Percentiles rank a stretch among this genome's conserved stretches.
phyloP scores from a whole-genome alignment of 2,888 invertebrate genomes.

The Drosophila prostipennis region DNA sequence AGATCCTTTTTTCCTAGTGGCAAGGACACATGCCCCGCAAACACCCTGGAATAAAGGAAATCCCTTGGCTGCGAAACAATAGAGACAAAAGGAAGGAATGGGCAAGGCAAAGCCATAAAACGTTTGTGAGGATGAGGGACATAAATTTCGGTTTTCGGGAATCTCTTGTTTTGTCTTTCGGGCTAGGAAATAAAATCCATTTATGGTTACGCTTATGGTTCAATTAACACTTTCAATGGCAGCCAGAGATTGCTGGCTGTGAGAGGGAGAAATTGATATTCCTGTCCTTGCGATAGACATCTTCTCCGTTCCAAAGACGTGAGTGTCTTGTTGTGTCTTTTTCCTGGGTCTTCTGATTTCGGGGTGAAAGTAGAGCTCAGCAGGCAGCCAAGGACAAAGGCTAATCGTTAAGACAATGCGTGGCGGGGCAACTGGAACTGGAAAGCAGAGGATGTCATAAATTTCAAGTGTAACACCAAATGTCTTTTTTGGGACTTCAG shows the following conservation, averaged over 20 bases:
- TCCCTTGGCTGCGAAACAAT: slow-evolving; percentile 21
- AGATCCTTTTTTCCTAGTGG: slow-evolving; percentile 51
- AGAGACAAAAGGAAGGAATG: slow-evolving; percentile 25
- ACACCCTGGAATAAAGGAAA: slow-evolving; percentile 52
- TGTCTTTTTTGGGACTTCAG: slow-evolving; percentile 44
- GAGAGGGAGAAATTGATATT: slow-evolving; percentile 49
- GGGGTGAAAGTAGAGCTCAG: slow-evolving; percentile 74
- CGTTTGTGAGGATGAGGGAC: slow-evolving; percentile 54
- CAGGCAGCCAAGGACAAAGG: slow-evolving; percentile 65
- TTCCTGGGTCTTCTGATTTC: not conserved
- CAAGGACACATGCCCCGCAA: slow-evolving; percentile 61
- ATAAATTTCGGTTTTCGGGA: slow-evolving; percentile 68
- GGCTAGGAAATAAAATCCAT: slow-evolving; percentile 80
- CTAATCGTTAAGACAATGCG: slow-evolving; percentile 73
- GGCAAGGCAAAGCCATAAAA: slow-evolving; percentile 61
- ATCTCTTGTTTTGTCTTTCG: slow-evolving; percentile 57
- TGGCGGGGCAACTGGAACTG: slow-evolving; percentile 30
- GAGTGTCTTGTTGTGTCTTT: slow-evolving; percentile 27
- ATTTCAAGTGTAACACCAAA: slow-evolving; percentile 78
- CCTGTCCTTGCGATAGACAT: slow-evolving; percentile 44
- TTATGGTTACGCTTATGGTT: slow-evolving; percentile 82
- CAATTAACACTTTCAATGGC: slow-evolving; percentile 80
- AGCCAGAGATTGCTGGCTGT: slow-evolving; percentile 21
- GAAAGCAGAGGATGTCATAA: slow-evolving; percentile 76
- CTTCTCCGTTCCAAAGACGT: slow-evolving; percentile 24